Percentiles rank a stretch among this genome's conserved stretches.
Conservation (phyloP, 92 coral and sea anemone species). For the Desmophyllum pertusum region DNA sequence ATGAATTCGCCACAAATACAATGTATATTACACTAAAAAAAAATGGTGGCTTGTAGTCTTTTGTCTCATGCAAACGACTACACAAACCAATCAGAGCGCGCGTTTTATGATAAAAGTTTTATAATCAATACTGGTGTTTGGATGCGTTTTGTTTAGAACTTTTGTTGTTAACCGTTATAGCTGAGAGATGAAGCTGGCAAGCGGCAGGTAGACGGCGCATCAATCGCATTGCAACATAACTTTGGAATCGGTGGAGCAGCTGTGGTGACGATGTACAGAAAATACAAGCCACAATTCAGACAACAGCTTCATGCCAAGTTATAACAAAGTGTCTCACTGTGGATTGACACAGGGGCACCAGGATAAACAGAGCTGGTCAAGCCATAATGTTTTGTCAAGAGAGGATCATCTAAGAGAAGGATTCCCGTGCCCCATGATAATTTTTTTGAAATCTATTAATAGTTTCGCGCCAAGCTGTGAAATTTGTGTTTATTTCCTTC, state of each 20-base stretch:
- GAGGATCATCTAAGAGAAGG: no score
- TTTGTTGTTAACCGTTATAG: conserved; percentile 37
- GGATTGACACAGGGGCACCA: background rate
- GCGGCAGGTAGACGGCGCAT: conserved; percentile 82
- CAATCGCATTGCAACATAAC: conserved; percentile 76
- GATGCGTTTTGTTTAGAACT: background rate
- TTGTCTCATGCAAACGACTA: no score
- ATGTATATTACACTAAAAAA: no score
- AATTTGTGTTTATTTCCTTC: no score
- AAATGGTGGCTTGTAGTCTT: no score
- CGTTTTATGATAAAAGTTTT: no score
- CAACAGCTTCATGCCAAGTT: conserved; percentile 35
- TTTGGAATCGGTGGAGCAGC: conserved; percentile 90
- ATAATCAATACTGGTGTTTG: background rate
- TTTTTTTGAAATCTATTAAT: no score
- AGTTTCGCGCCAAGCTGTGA: no score
- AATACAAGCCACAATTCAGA: conserved; percentile 43
- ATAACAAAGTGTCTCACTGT: conserved; percentile 4
- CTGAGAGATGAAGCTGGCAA: conserved; percentile 82
- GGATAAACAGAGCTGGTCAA: background rate
- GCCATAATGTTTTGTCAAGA: background rate
- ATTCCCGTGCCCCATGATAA: no score
- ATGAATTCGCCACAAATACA: no score
- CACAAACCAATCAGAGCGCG: no score
- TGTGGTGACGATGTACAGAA: conserved; percentile 78